Base-by-base conservation (phyloP, 2,888 invertebrate genomes). In the Melanostoma mellinum region DNA sequence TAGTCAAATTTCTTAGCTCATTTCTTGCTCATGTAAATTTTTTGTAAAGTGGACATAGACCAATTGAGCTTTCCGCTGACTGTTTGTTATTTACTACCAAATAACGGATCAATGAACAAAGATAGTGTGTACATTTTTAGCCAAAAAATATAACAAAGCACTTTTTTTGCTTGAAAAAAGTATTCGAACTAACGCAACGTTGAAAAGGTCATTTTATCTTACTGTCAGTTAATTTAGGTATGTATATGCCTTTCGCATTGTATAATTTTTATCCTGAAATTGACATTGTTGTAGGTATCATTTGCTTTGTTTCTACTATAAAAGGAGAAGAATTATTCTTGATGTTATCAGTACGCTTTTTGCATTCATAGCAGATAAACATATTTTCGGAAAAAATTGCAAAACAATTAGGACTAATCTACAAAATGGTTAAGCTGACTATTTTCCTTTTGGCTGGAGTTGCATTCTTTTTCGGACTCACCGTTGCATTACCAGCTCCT, bases 401-500 rank as follows among this genome's bases (percentile, higher is more conserved):
- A 50, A 5, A 40, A 46, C 3, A 8, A 8, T 4, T 20, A 60
- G 6, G 38, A 20, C 5, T 33, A 40, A 50, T 1, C 46, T 38
- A 3, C 36, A 73, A 58, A 4, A 82, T 84, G 82, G 68, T 67
- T 53, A 84, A 79, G 67, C 50, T 71, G 6, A 33, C 60, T 50
- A 75, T 65, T 35, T 36, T 79, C 60, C n/a, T 79, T 3, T 48
- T 84, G 46, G 75, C 55, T 52, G 32, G 40, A 40, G 44, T 79
- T 10, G 48, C 58, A n/a, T 56, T 79, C 44, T 52, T 71, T 8
- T 53, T 84, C n/a, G 84, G 73, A 58, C 44, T 82, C 8, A 44
- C 87, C 0, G 48, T 73, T 20, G 87, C 87, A 6, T 67, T 89
- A 42, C 88, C 91, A 2, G 81, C 88, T 52, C 88, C 90, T 6